Base-by-base conservation (phyloP, 2,113 vertebrate species). In the Vanacampus margaritifer region DNA sequence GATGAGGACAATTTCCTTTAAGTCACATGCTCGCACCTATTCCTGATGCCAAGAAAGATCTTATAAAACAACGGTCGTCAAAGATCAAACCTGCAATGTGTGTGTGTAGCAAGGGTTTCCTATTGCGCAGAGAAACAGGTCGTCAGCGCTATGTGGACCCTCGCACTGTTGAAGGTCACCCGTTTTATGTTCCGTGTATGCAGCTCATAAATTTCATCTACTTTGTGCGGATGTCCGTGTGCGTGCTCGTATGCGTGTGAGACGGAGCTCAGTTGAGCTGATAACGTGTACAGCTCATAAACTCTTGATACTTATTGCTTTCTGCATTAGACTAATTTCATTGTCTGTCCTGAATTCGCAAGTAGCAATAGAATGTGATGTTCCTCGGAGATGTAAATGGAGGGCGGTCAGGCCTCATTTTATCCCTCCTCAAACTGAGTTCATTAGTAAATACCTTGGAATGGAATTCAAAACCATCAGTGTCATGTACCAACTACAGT, bases 171-270 rank as follows among this genome's bases (percentile, higher is more conserved):
- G 85, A 90, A 90, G 89, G 89, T 90, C 89, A 89, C 72, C 36
- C 50, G 86, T 87, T 90, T 90, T 89, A 90, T 89, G 89, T 87
- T 86, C 85, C 79, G 73, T 88, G 85, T 87, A 86, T 90, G 87
- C 84, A 80, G 89, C 87, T 81, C 87, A 86, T 90, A 89, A 88
- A 90, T 90, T 86, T 84, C 84, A 82, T 86, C 85, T 87, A 90
- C 86, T 89, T 87, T 86, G 83, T 80, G 79, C 72, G 81, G 80
- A 80, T 74, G 66, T 78, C 74, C 60, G 59, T 71, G 73, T 69
- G 78, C 51, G 57, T 24, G 54, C 65, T 5, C 5, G 3, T 14
- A 26, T 37, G 28, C 19, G 68, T 41, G 77, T 26, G 60, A 32
- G 64, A 17, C 64, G 56, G 23, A 36, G 48, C 28, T 50, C 32